Conservation (phyloP, 2,113 vertebrate species). For the Calonectris borealis region DNA sequence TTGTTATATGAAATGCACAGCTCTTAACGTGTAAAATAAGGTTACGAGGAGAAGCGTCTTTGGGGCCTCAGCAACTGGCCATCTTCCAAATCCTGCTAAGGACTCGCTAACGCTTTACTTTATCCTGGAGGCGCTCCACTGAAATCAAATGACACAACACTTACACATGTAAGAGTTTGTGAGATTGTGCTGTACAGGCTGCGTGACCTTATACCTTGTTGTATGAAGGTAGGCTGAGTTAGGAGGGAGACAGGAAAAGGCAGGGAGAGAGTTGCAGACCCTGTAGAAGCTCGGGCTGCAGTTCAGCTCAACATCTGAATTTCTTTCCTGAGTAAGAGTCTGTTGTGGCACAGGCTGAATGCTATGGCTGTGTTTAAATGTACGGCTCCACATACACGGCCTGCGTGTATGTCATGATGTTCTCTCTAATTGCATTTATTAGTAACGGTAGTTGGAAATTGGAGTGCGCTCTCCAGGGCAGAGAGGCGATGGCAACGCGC, state of each 20-base stretch:
- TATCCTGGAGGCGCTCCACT: not conserved
- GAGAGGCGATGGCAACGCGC: not conserved
- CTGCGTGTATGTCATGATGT: fast-evolving
- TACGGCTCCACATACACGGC: not conserved
- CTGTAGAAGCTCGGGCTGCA: not conserved
- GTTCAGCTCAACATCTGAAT: not conserved
- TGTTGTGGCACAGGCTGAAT: no score
- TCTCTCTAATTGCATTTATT: not conserved
- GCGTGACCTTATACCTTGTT: fast-evolving
- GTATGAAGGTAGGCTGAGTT: not conserved
- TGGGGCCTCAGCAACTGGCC: not conserved
- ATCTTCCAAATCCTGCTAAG: not conserved
- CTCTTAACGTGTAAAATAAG: not conserved
- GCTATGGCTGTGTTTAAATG: not conserved
- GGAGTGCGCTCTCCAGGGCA: fast-evolving
- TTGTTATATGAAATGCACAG: not conserved
- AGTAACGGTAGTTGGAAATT: not conserved
- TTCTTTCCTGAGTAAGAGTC: not conserved
- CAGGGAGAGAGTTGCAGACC: not conserved
- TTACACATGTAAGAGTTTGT: fast-evolving
- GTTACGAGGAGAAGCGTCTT: not conserved
- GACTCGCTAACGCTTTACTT: not conserved
- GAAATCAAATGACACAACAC: not conserved
- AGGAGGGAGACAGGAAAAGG: not conserved
- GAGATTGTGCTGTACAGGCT: not conserved